Evolutionary conservation across 1,140 invertebrate species (phyloP).

Genomic region (Listronotus bonariensis): DNA sequence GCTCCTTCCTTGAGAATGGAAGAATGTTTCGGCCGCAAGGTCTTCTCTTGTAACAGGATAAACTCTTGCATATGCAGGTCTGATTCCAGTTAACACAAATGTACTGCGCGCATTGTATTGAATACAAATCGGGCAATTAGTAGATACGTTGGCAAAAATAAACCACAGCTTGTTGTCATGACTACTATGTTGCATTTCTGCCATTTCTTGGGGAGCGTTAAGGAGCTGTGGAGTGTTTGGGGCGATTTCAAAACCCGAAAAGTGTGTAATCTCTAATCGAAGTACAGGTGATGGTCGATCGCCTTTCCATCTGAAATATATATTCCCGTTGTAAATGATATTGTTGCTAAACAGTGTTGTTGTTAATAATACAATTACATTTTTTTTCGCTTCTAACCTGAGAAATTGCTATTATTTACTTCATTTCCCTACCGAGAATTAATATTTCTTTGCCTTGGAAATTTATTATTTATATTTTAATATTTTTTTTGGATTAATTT

Average conservation of each 20-base stretch:
- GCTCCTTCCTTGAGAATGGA: slow-evolving; percentile 63
- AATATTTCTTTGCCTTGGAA: too few species aligned
- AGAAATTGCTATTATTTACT: too few species aligned
- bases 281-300: slow-evolving; percentile 63
- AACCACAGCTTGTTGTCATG: slow-evolving; percentile 66
- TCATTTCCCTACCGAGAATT: too few species aligned
- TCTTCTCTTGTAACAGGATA: slow-evolving; percentile 64
- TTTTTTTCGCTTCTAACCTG: too few species aligned
- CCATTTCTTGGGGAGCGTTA: slow-evolving; percentile 56
- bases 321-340: too few species aligned
- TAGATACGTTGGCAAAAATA: slow-evolving; percentile 66
- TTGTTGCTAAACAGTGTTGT: too few species aligned
- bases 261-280: slow-evolving; percentile 63
- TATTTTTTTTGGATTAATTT: too few species aligned
- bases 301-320: slow-evolving; percentile 62
- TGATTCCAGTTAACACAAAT: slow-evolving; percentile 62
- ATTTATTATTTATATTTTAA: too few species aligned
- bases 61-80: slow-evolving; percentile 65
- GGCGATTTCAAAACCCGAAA: slow-evolving; percentile 66
- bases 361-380: too few species aligned
- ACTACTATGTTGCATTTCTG: slow-evolving; percentile 63
- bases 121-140: slow-evolving; percentile 63
- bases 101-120: slow-evolving; percentile 62
- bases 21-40: slow-evolving; percentile 65
- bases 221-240: slow-evolving; percentile 54